A percentile compares a stretch with the other conserved stretches of the same genome.
Conservation (phyloP, 1,140 invertebrate genomes). For the Cydia strobilella region DNA sequence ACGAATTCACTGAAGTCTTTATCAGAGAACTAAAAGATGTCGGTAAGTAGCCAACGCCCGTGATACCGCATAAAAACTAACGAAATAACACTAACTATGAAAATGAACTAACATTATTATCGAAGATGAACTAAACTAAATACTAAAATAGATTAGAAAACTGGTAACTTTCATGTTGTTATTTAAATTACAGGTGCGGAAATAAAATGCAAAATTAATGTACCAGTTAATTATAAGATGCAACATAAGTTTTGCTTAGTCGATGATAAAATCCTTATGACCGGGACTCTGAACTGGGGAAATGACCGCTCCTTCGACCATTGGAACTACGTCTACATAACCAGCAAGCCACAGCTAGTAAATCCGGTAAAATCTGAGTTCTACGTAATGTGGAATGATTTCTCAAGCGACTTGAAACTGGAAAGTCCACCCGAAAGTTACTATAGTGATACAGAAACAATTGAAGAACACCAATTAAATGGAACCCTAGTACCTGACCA, state of each 20-base stretch:
- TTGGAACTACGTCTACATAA: slow-evolving; percentile 76
- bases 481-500: slow-evolving; percentile 36
- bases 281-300: slow-evolving; percentile 74
- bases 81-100: no score
- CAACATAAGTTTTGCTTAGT: slow-evolving; percentile 74
- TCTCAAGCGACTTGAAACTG: slow-evolving; percentile 46
- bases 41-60: slow-evolving; percentile 49
- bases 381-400: slow-evolving; percentile 63
- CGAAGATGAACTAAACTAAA: not conserved
- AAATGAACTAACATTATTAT: no score
- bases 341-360: slow-evolving; percentile 64
- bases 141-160: slow-evolving; percentile 13
- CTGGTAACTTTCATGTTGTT: slow-evolving; percentile 12
- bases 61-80: no score
- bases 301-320: slow-evolving; percentile 70
- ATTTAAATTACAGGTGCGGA: slow-evolving; percentile 60
- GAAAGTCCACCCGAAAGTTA: not conserved
- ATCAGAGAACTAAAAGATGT: slow-evolving; percentile 67
- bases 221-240: slow-evolving; percentile 56
- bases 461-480: slow-evolving; percentile 40
- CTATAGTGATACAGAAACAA: slow-evolving; percentile 54
- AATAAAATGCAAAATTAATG: slow-evolving; percentile 64
- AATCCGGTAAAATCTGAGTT: slow-evolving; percentile 67
- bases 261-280: slow-evolving; percentile 70
- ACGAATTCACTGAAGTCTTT: slow-evolving; percentile 66